phyloP scores from a whole-genome alignment of 2,797 vertebrate species.

The Sebastes nivosus region DNA sequence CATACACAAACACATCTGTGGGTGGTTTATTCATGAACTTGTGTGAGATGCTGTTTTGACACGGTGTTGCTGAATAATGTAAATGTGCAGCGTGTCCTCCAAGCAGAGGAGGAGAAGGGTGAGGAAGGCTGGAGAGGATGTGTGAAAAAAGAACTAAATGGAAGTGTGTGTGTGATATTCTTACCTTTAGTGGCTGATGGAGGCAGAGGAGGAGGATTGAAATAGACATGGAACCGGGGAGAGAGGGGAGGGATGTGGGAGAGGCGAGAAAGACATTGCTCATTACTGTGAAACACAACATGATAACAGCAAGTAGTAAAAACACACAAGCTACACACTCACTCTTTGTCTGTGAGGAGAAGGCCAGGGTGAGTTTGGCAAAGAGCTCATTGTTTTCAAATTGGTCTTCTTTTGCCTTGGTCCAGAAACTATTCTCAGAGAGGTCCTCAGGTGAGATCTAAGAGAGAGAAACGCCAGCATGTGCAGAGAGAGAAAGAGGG shows the following conservation, averaged over 20 bases:
- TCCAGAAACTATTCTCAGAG: constrained; percentile 90
- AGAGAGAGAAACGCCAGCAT: background rate
- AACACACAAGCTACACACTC: constrained; percentile 69
- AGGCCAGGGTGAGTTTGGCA: constrained; percentile 88
- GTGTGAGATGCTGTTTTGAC: constrained; percentile 59
- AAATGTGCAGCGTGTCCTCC: constrained; percentile 53
- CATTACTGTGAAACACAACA: constrained; percentile 41
- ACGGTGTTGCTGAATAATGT: constrained; percentile 68
- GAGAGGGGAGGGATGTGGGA: background rate
- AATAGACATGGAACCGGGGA: constrained; percentile 30
- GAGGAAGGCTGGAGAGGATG: constrained; percentile 24
- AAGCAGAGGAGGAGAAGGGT: constrained; percentile 24
- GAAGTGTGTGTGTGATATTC: constrained; percentile 45
- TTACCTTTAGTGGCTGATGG: constrained; percentile 84
- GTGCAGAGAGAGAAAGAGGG: background rate
- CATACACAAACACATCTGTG: constrained; percentile 51
- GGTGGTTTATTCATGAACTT: constrained; percentile 68
- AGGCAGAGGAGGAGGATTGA: constrained; percentile 39
- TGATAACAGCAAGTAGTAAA: constrained; percentile 7
- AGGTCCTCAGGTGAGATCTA: constrained; percentile 88
- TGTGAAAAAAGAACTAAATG: constrained; percentile 37
- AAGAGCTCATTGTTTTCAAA: constrained; percentile 92
- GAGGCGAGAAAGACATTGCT: constrained; percentile 23
- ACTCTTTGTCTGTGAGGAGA: constrained; percentile 90
- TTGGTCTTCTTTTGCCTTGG: constrained; percentile 84